Percentiles rank a stretch among this genome's conserved stretches.
Evolutionary conservation across 2,113 vertebrate genomes (phyloP).

Genomic region (Megaceryle torquata): DNA sequence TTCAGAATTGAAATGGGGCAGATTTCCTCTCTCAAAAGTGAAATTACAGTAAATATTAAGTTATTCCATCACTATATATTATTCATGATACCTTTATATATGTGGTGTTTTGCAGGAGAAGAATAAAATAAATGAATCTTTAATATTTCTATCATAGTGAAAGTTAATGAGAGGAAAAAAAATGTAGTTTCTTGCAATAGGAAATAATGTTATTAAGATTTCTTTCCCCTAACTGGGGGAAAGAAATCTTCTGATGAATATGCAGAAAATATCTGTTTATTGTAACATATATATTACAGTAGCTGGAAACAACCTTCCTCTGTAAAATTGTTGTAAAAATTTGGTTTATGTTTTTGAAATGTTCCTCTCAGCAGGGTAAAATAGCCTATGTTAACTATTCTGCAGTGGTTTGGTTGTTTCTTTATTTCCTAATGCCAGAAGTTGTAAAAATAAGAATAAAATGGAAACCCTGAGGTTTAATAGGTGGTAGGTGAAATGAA

Average conservation of each 20-base stretch:
- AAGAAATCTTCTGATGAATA: background rate
- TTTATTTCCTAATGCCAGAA: background rate
- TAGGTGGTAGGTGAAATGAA: background rate
- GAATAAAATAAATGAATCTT: conserved; percentile 57
- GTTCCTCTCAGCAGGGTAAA: background rate
- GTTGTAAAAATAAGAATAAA: background rate
- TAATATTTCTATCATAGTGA: conserved; percentile 17
- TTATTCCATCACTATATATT: conserved; percentile 31
- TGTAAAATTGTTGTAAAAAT: background rate
- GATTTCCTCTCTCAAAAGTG: conserved; percentile 13
- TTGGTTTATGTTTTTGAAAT: background rate
- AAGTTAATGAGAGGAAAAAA: conserved; percentile 10
- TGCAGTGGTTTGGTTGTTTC: background rate
- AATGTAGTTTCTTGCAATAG: background rate
- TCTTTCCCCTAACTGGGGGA: background rate
- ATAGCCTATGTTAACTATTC: background rate
- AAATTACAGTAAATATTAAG: conserved; percentile 21
- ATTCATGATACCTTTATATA: conserved; percentile 48
- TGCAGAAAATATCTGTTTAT: background rate
- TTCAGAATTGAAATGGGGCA: background rate
- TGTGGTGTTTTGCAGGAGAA: conserved; percentile 27
- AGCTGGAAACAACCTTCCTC: background rate
- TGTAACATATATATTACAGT: background rate
- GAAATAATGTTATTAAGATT: background rate
- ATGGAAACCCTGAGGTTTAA: background rate